phyloP scores from a whole-genome alignment of 2,113 vertebrate species.

The Solenodon paradoxus region DNA sequence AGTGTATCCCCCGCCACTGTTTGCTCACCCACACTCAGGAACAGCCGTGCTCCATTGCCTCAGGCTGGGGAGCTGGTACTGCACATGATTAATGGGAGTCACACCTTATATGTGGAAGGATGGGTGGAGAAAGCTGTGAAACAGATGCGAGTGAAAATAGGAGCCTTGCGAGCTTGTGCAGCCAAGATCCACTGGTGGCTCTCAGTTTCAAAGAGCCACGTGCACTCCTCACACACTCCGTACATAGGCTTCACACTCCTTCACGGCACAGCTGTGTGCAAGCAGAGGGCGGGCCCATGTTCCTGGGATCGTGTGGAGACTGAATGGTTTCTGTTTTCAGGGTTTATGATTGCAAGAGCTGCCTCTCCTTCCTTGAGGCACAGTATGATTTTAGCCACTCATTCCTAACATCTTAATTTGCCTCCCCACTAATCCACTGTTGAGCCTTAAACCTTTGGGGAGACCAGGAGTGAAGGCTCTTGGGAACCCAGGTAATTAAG shows the following conservation, averaged over 20 bases:
- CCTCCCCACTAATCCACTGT: not conserved
- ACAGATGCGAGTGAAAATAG: not conserved
- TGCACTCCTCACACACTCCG: no score
- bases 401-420: not conserved
- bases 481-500: fast-evolving
- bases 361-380: not conserved
- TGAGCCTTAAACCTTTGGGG: not conserved
- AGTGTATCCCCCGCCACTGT: not conserved
- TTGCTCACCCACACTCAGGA: not conserved
- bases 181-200: not conserved
- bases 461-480: not conserved
- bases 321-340: not conserved
- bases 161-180: no score
- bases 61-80: fast-evolving
- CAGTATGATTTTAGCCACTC: not conserved
- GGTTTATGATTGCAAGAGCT: not conserved
- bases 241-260: no score
- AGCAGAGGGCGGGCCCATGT: no score
- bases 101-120: not conserved
- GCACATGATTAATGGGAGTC: not conserved
- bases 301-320: no score
- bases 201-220: not conserved
- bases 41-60: no score
- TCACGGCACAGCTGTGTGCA: not conserved
- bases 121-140: not conserved